A percentile compares a stretch with the other conserved stretches of the same genome.
phyloP scores from a whole-genome alignment of 2,888 invertebrate species.

The Imbricaverruca yamaguchii region DNA sequence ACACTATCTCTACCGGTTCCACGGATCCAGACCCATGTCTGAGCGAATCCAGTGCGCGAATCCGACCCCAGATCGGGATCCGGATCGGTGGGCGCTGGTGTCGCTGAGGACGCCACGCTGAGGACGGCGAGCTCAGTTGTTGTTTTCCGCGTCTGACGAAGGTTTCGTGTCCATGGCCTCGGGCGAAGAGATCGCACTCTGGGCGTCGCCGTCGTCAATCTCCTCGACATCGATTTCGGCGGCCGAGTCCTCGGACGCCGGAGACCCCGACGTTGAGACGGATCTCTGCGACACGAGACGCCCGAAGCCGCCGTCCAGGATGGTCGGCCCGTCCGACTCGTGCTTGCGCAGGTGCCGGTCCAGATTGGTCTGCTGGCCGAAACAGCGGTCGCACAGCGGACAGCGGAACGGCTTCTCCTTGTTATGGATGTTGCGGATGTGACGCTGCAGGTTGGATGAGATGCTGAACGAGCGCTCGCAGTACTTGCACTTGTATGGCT shows the following conservation, averaged over 20 bases:
- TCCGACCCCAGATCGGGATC: too few relatives aligned
- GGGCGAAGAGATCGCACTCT: constrained; percentile 21
- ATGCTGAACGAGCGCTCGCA: constrained; percentile 98
- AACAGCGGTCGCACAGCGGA: constrained; percentile 87
- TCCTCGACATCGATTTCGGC: constrained; percentile 26
- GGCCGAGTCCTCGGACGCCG: constrained; percentile 22
- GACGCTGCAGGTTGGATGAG: constrained; percentile 94
- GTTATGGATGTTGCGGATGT: constrained; percentile 98
- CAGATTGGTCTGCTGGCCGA: constrained; percentile 98
- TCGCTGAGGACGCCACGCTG: too few relatives aligned
- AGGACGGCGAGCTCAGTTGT: background rate
- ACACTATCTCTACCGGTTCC: too few relatives aligned
- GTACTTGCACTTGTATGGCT: constrained; percentile 97
- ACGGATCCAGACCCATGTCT: too few relatives aligned
- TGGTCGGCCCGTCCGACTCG: constrained; percentile 52
- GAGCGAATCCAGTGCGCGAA: too few relatives aligned
- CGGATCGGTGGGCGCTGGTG: too few relatives aligned
- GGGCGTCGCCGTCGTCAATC: constrained; percentile 24
- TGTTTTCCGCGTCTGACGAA: constrained; percentile 23
- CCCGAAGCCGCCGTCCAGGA: constrained; percentile 24
- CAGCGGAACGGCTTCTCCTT: constrained; percentile 96
- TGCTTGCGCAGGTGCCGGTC: constrained; percentile 97
- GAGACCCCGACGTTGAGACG: constrained; percentile 20
- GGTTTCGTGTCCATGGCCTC: constrained; percentile 23
- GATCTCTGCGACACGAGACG: background rate